Percentiles rank a stretch among this genome's conserved stretches.
These are phyloP conservation scores for Listrodromus nycthemerus DNA, from an alignment of 2,888 invertebrate species.

Conservation along the genomic window DNA sequence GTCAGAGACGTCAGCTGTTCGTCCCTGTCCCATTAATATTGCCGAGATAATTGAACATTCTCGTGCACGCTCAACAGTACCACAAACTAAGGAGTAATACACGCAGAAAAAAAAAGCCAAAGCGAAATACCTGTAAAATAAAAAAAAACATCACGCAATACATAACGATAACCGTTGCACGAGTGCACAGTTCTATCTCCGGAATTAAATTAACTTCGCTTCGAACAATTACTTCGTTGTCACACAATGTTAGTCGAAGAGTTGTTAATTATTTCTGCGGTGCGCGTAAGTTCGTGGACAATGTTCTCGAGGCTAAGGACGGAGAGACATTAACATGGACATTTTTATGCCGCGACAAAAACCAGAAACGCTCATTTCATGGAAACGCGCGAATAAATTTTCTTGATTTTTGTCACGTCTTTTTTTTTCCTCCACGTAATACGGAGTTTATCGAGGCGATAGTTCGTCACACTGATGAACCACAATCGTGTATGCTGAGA, in stretches of 20 bases:
- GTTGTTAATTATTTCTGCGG: slow-evolving; percentile 55
- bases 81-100: slow-evolving; percentile 4
- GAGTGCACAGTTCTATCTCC: slow-evolving; percentile 17
- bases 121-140: slow-evolving; percentile 17
- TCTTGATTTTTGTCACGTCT: no score
- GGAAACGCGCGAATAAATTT: no score
- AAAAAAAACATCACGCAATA: slow-evolving; percentile 29
- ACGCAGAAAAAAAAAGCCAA: not conserved
- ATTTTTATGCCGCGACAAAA: not conserved
- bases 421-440: not conserved
- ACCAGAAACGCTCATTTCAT: no score
- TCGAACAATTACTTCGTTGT: slow-evolving; percentile 44
- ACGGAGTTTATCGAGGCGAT: slow-evolving; percentile 59
- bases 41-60: slow-evolving; percentile 53
- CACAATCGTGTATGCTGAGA: slow-evolving; percentile 64
- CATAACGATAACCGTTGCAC: not conserved
- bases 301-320: slow-evolving; percentile 53
- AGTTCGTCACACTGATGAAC: slow-evolving; percentile 69
- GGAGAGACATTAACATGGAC: not conserved
- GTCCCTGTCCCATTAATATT: slow-evolving; percentile 59
- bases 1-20: slow-evolving; percentile 19
- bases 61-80: slow-evolving; percentile 13
- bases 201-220: slow-evolving; percentile 22
- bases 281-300: slow-evolving; percentile 36
- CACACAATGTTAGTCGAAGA: slow-evolving; percentile 26